A percentile compares a stretch with the other conserved stretches of the same genome.
Conservation (phyloP, 2,888 invertebrate genomes). For the Eristalis pertinax region DNA sequence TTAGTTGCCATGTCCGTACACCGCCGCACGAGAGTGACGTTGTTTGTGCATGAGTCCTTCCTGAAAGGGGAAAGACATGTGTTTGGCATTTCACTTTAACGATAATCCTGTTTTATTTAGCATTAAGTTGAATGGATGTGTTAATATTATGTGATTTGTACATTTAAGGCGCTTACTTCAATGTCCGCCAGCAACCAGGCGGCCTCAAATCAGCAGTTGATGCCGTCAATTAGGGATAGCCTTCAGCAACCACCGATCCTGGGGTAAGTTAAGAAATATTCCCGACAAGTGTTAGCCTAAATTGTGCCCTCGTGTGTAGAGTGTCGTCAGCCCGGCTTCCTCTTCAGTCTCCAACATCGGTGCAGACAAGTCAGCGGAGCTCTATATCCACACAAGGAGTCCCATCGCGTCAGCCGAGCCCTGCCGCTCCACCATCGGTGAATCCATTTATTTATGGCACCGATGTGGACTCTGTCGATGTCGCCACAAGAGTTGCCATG, state of each 20-base stretch:
- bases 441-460: conserved; percentile 96
- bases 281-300: background rate
- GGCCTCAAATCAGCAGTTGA: conserved; percentile 83
- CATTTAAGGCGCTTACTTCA: conserved; percentile 80
- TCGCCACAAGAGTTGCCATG: conserved; percentile 99
- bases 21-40: background rate
- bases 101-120: background rate
- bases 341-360: conserved; percentile 78
- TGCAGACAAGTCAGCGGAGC: conserved; percentile 79
- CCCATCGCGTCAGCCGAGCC: conserved; percentile 82
- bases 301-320: conserved; percentile 69
- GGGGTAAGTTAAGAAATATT: conserved; percentile 80
- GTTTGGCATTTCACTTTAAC: conserved; percentile 39
- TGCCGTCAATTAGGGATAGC: conserved; percentile 87
- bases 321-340: conserved; percentile 79
- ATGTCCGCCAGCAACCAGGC: conserved; percentile 86
- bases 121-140: background rate
- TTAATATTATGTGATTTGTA: background rate
- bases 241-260: conserved; percentile 83
- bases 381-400: conserved; percentile 82
- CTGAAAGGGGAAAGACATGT: background rate
- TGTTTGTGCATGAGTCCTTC: background rate
- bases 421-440: conserved; percentile 83
- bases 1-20: background rate
- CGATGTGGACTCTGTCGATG: conserved; percentile 98